A percentile compares a stretch with the other conserved stretches of the same genome.
Conservation (phyloP, 2,797 vertebrate species). For the Menidia menidia region DNA sequence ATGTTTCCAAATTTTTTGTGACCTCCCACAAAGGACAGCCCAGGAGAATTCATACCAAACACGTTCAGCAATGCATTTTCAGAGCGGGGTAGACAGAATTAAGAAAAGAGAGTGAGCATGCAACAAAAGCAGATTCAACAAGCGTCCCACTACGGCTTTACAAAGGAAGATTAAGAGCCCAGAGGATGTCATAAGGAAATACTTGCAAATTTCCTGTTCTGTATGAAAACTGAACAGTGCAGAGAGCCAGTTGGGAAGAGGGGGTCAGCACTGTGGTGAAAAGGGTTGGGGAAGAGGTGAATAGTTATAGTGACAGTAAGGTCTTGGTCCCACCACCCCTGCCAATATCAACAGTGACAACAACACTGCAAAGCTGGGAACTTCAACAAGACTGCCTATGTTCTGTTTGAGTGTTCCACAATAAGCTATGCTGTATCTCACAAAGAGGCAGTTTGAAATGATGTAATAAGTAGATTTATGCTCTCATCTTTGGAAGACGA, state of each 20-base stretch:
- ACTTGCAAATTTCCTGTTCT: slow-evolving; percentile 61
- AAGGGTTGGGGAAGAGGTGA: slow-evolving; percentile 17
- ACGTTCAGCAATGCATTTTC: background rate
- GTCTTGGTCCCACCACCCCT: background rate
- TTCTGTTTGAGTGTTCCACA: slow-evolving; percentile 17
- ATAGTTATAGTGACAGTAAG: slow-evolving; percentile 36
- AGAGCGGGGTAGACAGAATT: no score
- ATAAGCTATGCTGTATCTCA: background rate
- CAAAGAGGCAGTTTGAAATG: background rate
- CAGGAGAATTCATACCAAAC: background rate
- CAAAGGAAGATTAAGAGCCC: slow-evolving; percentile 24
- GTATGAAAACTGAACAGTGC: slow-evolving; percentile 59
- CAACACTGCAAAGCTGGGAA: slow-evolving; percentile 27
- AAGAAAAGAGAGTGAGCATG: background rate
- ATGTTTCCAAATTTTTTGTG: slow-evolving; percentile 20
- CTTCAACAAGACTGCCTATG: slow-evolving; percentile 19
- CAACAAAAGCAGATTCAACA: slow-evolving; percentile 3
- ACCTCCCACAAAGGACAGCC: slow-evolving; percentile 11
- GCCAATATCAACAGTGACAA: slow-evolving; percentile 26
- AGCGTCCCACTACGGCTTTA: slow-evolving; percentile 2
- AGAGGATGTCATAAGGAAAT: slow-evolving; percentile 63
- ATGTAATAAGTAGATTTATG: background rate
- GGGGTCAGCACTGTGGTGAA: slow-evolving; percentile 37
- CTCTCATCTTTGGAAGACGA: background rate
- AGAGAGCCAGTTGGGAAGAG: slow-evolving; percentile 22